These are phyloP conservation scores for Salpingus planirostris DNA, from an alignment of 2,888 invertebrate genomes.

Conservation along the genomic window DNA sequence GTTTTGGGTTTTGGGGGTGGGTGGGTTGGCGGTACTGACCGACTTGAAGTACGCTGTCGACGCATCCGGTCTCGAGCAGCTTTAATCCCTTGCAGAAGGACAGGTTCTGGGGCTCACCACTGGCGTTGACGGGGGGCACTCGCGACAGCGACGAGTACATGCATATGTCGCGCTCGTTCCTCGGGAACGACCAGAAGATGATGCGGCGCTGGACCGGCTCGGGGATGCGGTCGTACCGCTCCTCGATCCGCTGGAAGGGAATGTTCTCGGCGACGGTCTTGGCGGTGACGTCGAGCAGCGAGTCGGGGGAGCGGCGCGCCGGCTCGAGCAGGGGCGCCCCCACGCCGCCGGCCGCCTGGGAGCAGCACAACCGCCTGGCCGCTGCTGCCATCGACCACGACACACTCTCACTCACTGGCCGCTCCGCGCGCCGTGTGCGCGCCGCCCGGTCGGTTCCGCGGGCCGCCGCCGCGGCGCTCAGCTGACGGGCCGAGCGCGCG, in stretches of 20 bases:
- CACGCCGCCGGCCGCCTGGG: slow-evolving; percentile 40
- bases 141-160: slow-evolving; percentile 76
- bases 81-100: slow-evolving; percentile 82
- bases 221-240: slow-evolving; percentile 78
- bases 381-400: slow-evolving; percentile 40
- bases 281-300: slow-evolving; percentile 73
- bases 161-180: slow-evolving; percentile 80
- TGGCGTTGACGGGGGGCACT: slow-evolving; percentile 42
- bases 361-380: slow-evolving; percentile 45
- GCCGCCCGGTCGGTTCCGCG: no score
- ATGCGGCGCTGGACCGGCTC: slow-evolving; percentile 81
- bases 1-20: no score
- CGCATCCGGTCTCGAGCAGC: slow-evolving; percentile 72
- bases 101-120: slow-evolving; percentile 67
- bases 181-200: slow-evolving; percentile 83
- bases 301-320: slow-evolving; percentile 51
- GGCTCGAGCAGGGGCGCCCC: slow-evolving; percentile 33
- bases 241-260: slow-evolving; percentile 80
- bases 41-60: slow-evolving; percentile 80
- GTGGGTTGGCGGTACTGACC: slow-evolving; percentile 65
- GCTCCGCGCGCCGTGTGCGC: no score
- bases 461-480: slow-evolving; percentile 6
- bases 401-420: slow-evolving; percentile 40
- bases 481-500: not conserved
- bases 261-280: slow-evolving; percentile 76